These are phyloP conservation scores for Oligia fasciuncula DNA, from an alignment of 2,888 invertebrate genomes.

Conservation along the genomic window DNA sequence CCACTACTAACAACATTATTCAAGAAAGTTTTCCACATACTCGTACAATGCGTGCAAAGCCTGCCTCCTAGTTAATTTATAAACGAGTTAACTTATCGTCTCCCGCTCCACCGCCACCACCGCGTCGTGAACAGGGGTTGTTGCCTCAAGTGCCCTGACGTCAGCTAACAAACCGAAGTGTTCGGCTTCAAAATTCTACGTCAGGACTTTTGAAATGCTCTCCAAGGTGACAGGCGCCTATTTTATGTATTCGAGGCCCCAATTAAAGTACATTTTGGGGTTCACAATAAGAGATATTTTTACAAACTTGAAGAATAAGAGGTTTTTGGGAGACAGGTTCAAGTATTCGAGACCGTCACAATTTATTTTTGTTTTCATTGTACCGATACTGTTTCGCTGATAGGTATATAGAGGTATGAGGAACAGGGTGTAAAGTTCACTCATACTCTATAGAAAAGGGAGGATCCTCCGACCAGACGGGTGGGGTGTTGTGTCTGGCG, in stretches of 20 bases:
- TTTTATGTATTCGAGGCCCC: slow-evolving; percentile 74
- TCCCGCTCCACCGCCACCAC: slow-evolving; percentile 33
- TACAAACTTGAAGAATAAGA: slow-evolving; percentile 9
- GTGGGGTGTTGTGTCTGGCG: too few relatives aligned
- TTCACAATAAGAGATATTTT: slow-evolving; percentile 30
- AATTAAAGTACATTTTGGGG: slow-evolving; percentile 57
- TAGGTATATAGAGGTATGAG: not conserved
- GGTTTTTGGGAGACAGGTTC: not conserved
- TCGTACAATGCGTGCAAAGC: slow-evolving; percentile 9
- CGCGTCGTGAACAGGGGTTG: slow-evolving; percentile 61
- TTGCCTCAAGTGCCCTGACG: slow-evolving; percentile 67
- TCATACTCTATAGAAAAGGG: too few relatives aligned
- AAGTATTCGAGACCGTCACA: slow-evolving; percentile 1
- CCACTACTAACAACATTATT: not conserved
- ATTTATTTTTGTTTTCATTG: slow-evolving; percentile 4
- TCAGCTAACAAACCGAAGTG: slow-evolving; percentile 77
- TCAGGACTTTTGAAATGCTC: slow-evolving; percentile 76
- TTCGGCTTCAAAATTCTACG: slow-evolving; percentile 77
- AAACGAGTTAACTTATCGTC: slow-evolving; percentile 54
- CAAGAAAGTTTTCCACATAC: slow-evolving; percentile 10
- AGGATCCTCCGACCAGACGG: too few relatives aligned
- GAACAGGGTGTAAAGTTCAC: too few relatives aligned
- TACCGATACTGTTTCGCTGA: not conserved
- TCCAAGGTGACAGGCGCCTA: slow-evolving; percentile 74
- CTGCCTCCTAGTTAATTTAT: slow-evolving; percentile 38